Base-by-base conservation (phyloP, 1,140 invertebrate species). In the Meloidogyne exigua region DNA sequence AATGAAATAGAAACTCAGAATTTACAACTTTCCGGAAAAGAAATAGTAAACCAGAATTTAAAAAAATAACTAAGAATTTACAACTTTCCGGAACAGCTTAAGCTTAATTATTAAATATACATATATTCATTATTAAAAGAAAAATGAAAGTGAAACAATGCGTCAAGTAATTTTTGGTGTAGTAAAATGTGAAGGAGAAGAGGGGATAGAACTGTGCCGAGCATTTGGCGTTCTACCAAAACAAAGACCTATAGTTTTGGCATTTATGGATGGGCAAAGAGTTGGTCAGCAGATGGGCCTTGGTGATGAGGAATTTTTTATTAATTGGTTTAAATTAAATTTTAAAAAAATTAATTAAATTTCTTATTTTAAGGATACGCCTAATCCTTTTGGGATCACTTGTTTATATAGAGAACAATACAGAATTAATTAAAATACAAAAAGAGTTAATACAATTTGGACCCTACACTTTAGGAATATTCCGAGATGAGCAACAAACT, bases 221-320 rank as follows among this genome's bases (percentile, higher is more conserved):
- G 81, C 81, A 5, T 82, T 82, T 66, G 80, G 75, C 5, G 75
- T 82, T 42, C n/a, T 44, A 0, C 80, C 83, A 39, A 70, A 71
- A 28, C 73, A 82, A 36, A 63, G 83, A 21, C 80, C 69, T 21
- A 77, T 75, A 12, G 23, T 82, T 57, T 80, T 72, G 26, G 80
- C 81, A 39, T 83, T 75, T 72, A 71, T 69, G 10, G 44, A 70
- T 25, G 78, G 70, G 32, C 70, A 77, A 36, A 72, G 73, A 28
- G 32, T 79, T 62, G 78, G 82, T 7, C 62, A 80, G 21, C 81
- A 82, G 73, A 25, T 72, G 49, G 77, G 42, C 13, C 79, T 82
- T 63, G 72, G 80, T 9, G 81, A 82, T n/a, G 68, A 76, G 32
- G n/a, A 67, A 15, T 82, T 83, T 74, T 82, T 82, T 69, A 36